These are phyloP conservation scores for Australoheros facetus DNA, from an alignment of 2,797 vertebrate genomes.

Conservation along the genomic window DNA sequence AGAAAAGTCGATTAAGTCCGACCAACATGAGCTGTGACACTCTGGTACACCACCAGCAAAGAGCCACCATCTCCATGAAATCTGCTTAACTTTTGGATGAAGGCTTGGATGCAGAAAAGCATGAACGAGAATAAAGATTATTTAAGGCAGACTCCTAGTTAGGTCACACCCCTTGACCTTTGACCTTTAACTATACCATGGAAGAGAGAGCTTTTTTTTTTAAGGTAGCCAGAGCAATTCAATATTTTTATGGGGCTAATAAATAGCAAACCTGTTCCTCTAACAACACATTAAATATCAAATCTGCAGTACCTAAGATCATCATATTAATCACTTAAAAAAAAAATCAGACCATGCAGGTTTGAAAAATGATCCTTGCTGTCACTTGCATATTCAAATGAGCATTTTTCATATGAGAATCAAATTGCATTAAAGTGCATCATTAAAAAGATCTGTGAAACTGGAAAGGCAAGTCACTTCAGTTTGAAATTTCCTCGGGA, in stretches of 20 bases:
- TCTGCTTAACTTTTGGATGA: too few species aligned
- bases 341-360: neutral
- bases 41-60: neutral
- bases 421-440: neutral
- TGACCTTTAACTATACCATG: too few species aligned
- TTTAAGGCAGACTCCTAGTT: neutral
- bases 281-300: neutral
- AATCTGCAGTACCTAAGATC: neutral
- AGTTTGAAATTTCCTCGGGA: neutral
- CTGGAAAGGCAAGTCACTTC: neutral
- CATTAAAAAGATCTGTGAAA: neutral
- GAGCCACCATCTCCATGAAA: neutral
- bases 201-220: too few species aligned
- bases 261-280: neutral
- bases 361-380: conserved; percentile 36
- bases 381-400: conserved; percentile 58
- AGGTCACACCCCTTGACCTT: neutral
- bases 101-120: too few species aligned
- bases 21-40: neutral
- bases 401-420: conserved; percentile 8
- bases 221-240: neutral
- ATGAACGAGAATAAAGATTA: neutral
- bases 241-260: too few species aligned
- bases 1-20: neutral
- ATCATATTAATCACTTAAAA: neutral